Evolutionary conservation across 2,888 invertebrate species (phyloP), one percentile per base, ranked within the genome.

Genomic region (Eulithis testata): DNA sequence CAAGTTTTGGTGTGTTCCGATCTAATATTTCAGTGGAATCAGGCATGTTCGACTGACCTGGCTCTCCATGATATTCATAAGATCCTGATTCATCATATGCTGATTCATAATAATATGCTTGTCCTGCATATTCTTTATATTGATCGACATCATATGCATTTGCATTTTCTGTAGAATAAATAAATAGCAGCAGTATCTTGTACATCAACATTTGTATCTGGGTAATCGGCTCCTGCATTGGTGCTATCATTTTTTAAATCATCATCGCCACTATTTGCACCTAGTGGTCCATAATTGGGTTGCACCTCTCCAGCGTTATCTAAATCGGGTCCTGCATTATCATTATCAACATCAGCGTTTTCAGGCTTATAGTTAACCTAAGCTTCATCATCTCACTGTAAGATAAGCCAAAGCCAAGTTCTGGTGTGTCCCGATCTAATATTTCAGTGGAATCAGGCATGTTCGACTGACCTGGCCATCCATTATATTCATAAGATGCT

Each of bases 361-460:
- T 11, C 40, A n/a, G 31, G 5, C 31, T 27, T 5, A 14, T 11
- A 11, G 11, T 12, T n/a, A 31, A n/a, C n/a, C n/a, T n/a, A n/a
- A n/a, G 21, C 54, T 84, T 86, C 4, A 45, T 31, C 1, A 85
- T 85, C 49, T 73, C 70, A 44, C 59, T 59, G n/a, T 51, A 11
- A 3, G 63, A 68, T n/a, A 72, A 54, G 50, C 71, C 65, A 59
- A 85, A 87, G 0, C 89, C 90, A 4, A 78, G 69, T 56, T 83
- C 83, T 0, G 37, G 11, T 0, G 63, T 51, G 12, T 59, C 57
- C 3, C 66, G 14, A 21, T 55, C 53, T 12, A 36, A 11, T 3
- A 47, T 49, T 12, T 66, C 44, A 21, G 9, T 31, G 0, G 45
- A 11, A 8, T 11, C 14, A 11, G 56, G 12, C 8, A 36, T 9